phyloP scores from a whole-genome alignment of 2,113 vertebrate genomes.

The Dromas ardeola region DNA sequence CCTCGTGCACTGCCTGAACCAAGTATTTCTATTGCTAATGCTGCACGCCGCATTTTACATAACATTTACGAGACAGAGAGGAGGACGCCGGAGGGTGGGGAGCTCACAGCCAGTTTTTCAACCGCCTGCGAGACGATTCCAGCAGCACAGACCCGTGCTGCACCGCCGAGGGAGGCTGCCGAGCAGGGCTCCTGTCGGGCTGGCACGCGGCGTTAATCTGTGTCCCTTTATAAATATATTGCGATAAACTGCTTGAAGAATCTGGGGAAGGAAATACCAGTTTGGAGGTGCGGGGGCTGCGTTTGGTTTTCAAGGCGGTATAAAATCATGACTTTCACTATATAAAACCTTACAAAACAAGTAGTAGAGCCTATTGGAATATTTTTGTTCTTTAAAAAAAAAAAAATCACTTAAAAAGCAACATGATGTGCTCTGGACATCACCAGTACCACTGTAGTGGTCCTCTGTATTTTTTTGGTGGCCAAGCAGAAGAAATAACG shows the following conservation, averaged over 20 bases:
- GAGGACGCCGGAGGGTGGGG: background rate
- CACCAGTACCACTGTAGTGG: background rate
- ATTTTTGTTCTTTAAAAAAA: background rate
- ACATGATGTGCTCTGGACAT: fast-evolving
- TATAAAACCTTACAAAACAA: background rate
- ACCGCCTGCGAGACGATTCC: background rate
- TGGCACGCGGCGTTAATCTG: background rate
- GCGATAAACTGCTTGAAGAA: background rate
- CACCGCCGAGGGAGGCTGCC: background rate
- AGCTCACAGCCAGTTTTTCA: background rate
- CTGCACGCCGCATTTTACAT: background rate
- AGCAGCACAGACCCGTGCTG: background rate
- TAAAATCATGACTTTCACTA: background rate
- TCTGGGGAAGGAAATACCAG: background rate
- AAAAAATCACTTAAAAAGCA: background rate
- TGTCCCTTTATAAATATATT: fast-evolving
- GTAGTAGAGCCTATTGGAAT: background rate
- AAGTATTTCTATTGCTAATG: background rate
- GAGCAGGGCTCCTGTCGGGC: background rate
- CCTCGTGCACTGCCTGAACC: background rate
- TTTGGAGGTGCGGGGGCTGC: background rate
- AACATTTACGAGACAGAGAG: background rate
- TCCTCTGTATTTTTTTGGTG: background rate
- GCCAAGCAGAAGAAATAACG: background rate
- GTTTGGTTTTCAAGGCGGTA: background rate